Percentiles rank a stretch among this genome's conserved stretches.
These are phyloP conservation scores for Rhorus exstirpatorius DNA, from an alignment of 2,888 invertebrate species.

Conservation along the genomic window DNA sequence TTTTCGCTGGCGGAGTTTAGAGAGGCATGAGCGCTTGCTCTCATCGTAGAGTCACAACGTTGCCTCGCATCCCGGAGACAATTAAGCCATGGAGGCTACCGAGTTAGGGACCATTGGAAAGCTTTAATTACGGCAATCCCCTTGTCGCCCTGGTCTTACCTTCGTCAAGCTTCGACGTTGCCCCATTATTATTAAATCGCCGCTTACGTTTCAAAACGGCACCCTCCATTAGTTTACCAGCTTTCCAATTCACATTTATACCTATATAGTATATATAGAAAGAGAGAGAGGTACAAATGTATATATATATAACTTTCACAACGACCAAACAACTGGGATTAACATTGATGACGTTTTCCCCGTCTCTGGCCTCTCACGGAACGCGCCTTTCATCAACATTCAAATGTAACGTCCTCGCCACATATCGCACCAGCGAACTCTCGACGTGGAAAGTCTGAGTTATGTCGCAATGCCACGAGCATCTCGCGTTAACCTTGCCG, in stretches of 20 bases:
- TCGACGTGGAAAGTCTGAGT: slow-evolving; percentile 47
- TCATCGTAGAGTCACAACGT: slow-evolving; percentile 49
- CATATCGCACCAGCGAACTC: slow-evolving; percentile 13
- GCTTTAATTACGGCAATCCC: slow-evolving; percentile 71
- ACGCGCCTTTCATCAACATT: slow-evolving; percentile 44
- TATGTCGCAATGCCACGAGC: slow-evolving; percentile 63
- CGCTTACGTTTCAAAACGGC: not conserved
- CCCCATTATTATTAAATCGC: slow-evolving; percentile 61
- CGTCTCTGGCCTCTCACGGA: not conserved
- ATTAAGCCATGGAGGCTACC: slow-evolving; percentile 75
- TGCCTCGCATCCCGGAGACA: slow-evolving; percentile 66
- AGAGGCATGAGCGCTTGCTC: not conserved
- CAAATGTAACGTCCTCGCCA: slow-evolving; percentile 25
- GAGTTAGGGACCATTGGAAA: slow-evolving; percentile 73
- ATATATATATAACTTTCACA: not conserved
- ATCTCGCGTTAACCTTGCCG: slow-evolving; percentile 61
- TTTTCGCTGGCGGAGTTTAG: slow-evolving; percentile 53
- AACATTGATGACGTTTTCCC: slow-evolving; percentile 49
- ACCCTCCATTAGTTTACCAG: slow-evolving; percentile 16
- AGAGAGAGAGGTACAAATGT: too few species aligned
- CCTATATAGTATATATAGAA: too few species aligned
- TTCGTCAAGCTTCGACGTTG: slow-evolving; percentile 65
- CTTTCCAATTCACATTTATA: slow-evolving; percentile 59
- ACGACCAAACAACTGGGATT: slow-evolving; percentile 43
- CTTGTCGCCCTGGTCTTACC: slow-evolving; percentile 62